Percentiles rank a stretch among this genome's conserved stretches.
Evolutionary conservation across 2,797 vertebrate species (phyloP).

Genomic region (Lacerta bilineata): DNA sequence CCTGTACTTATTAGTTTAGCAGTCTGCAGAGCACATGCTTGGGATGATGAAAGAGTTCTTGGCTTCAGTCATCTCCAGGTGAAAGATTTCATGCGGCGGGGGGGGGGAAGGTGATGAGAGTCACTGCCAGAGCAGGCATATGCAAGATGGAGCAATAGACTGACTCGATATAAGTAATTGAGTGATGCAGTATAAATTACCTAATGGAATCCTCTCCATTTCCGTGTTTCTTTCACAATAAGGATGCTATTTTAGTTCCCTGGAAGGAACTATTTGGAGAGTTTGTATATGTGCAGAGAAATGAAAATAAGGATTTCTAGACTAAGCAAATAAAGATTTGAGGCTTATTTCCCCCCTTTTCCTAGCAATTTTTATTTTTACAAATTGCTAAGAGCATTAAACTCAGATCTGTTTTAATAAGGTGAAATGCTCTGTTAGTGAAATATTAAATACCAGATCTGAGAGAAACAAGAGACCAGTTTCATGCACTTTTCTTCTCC

Average conservation of each 20-base stretch:
- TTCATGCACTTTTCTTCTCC: background rate
- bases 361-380: background rate
- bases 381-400: conserved; percentile 31
- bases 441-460: background rate
- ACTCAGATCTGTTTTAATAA: conserved; percentile 40
- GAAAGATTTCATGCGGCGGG: background rate
- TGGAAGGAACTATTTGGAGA: conserved; percentile 20
- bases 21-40: too few relatives aligned
- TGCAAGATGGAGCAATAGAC: too few relatives aligned
- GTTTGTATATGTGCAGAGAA: conserved; percentile 23
- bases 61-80: background rate
- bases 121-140: background rate
- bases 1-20: too few relatives aligned
- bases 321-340: background rate
- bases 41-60: background rate
- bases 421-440: conserved; percentile 37
- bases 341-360: conserved; percentile 37
- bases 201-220: conserved; percentile 62
- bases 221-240: conserved; percentile 50
- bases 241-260: conserved; percentile 40
- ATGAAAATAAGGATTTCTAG: conserved; percentile 37
- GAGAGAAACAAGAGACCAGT: background rate
- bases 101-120: background rate
- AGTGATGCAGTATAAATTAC: background rate
- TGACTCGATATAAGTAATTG: too few relatives aligned